Conservation (phyloP, 2,888 invertebrate genomes). For the Nymphalis polychloros region DNA sequence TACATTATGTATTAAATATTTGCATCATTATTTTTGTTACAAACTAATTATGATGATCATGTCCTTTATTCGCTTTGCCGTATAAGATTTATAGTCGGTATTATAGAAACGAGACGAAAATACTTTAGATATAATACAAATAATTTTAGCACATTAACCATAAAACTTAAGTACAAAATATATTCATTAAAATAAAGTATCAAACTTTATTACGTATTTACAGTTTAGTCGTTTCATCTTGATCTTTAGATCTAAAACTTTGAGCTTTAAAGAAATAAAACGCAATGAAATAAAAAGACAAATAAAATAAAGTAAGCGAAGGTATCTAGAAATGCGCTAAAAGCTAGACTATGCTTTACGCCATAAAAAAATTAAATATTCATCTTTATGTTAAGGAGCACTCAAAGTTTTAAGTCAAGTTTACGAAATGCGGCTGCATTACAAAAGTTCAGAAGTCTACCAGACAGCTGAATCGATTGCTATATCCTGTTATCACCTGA, state of each 20-base stretch:
- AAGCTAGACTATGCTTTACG: constrained; percentile 32
- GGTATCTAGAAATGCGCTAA: constrained; percentile 24
- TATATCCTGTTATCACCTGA: constrained; percentile 32
- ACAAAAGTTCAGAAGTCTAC: constrained; percentile 38
- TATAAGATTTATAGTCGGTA: not conserved
- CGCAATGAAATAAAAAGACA: constrained; percentile 4
- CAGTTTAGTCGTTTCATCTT: not conserved
- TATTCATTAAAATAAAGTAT: not conserved
- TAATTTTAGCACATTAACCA: not conserved
- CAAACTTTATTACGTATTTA: constrained; percentile 3
- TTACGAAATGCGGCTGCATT: constrained; percentile 39
- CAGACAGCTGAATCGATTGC: constrained; percentile 37
- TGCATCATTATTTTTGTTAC: too few species aligned
- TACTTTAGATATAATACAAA: not conserved
- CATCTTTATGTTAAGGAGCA: constrained; percentile 45
- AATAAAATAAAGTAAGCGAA: constrained; percentile 12
- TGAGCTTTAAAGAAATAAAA: not conserved
- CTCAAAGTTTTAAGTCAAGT: constrained; percentile 41
- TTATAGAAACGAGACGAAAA: not conserved
- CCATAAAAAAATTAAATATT: constrained; percentile 45
- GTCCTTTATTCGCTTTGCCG: too few species aligned
- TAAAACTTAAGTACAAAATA: not conserved
- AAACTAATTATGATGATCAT: too few species aligned
- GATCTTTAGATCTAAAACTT: not conserved
- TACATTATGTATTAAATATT: too few species aligned